Base-by-base conservation (phyloP, 2,797 vertebrate genomes). In the Propithecus deckenii region DNA sequence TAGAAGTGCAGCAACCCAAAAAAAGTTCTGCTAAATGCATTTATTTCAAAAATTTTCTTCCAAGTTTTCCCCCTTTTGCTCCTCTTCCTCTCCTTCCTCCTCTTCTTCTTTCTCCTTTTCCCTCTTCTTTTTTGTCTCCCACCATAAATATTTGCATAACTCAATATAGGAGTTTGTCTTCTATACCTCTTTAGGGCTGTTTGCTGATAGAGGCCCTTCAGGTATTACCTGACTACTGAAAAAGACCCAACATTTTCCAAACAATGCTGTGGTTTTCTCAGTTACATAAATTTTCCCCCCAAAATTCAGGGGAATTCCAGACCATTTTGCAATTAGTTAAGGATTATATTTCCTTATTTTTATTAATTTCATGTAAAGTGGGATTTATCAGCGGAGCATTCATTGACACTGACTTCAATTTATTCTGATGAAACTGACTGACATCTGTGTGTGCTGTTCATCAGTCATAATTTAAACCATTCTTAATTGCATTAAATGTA, bases 401-500 rank as follows among this genome's bases (percentile, higher is more conserved):
- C 98, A 98, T 98, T 99, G 99, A 98, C 97, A 99, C 99, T 98
- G 99, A 98, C 99, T 99, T 98, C 98, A 99, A 99, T 98, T 99
- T 98, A 98, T 98, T 98, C 99, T 99, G 99, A 99, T 99, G 99
- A 99, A 99, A 98, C 99, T 99, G 99, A 99, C 99, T 99, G 99
- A 99, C 99, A 99, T 98, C 98, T 99, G 98, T 98, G 99, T 99
- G 99, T 99, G 99, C 99, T 99, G 98, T 99, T 99, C 99, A 99
- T 99, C 99, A 99, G 99, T 99, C 99, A 99, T 99, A 99, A 99
- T 99, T 99, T 99, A 99, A 99, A 99, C 99, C 99, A 99, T 98
- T 99, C 99, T 99, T 99, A 99, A 99, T 99, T 99, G 98, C 99
- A 99, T 99, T 99, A 99, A 99, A 99, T 99, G 99, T 99, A 99